These are phyloP conservation scores for Ctenochaetus hawaiiensis DNA, from an alignment of 2,797 vertebrate genomes.

Conservation along the genomic window DNA sequence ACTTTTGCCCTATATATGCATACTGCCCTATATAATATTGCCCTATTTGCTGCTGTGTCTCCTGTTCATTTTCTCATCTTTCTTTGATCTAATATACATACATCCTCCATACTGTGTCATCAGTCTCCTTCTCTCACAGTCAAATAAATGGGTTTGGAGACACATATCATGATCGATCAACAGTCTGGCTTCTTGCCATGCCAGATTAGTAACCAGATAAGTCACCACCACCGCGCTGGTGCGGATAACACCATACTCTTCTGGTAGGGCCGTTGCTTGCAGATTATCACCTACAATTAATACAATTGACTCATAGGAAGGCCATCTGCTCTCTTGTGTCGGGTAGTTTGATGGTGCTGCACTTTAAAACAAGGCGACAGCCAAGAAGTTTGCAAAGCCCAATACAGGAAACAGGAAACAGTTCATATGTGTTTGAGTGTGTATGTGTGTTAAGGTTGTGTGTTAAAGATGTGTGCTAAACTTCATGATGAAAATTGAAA, in stretches of 20 bases:
- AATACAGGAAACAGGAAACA: slow-evolving; percentile 22
- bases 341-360: slow-evolving; percentile 11
- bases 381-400: slow-evolving; percentile 1
- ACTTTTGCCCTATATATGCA: slow-evolving; percentile 72
- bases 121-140: slow-evolving; percentile 48
- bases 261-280: slow-evolving; percentile 67
- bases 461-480: no score
- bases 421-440: neutral
- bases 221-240: slow-evolving; percentile 60
- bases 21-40: slow-evolving; percentile 73
- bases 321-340: slow-evolving; percentile 27
- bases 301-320: slow-evolving; percentile 53
- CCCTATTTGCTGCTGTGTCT: slow-evolving; percentile 67
- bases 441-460: slow-evolving; percentile 24
- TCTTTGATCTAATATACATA: slow-evolving; percentile 41
- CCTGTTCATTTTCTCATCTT: slow-evolving; percentile 50
- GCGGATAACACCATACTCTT: slow-evolving; percentile 71
- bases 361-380: slow-evolving; percentile 11
- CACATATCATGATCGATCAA: slow-evolving; percentile 64
- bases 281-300: slow-evolving; percentile 82
- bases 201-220: slow-evolving; percentile 80
- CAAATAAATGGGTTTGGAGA: slow-evolving; percentile 49
- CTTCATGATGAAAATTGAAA: slow-evolving; percentile 10
- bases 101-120: slow-evolving; percentile 56
- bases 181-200: slow-evolving; percentile 70